Conservation (phyloP, 1,140 invertebrate species). For the Bradysia coprophila region DNA sequence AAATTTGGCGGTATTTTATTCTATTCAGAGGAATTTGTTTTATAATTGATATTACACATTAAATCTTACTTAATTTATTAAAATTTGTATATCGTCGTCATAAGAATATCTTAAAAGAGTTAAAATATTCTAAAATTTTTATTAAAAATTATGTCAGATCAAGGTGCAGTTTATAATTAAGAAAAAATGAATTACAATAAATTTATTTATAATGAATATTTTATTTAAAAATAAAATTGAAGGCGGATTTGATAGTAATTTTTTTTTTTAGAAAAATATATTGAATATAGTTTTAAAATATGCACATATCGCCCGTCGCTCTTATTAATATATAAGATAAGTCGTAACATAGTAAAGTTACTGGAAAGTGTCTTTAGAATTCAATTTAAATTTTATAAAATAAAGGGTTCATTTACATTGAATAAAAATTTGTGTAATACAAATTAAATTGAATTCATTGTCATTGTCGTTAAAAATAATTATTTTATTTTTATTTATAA, state of each 20-base stretch:
- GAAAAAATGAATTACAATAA: slow-evolving; percentile 30
- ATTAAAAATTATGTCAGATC: slow-evolving; percentile 28
- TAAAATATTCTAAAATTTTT: slow-evolving; percentile 25
- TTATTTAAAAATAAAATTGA: slow-evolving; percentile 19
- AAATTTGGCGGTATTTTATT: slow-evolving; percentile 32
- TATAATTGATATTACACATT: slow-evolving; percentile 31
- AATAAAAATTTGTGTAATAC: slow-evolving; percentile 26
- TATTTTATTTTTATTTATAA: slow-evolving; percentile 8
- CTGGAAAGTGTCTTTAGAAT: slow-evolving; percentile 42
- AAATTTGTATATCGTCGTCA: slow-evolving; percentile 30
- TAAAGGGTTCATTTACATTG: slow-evolving; percentile 35
- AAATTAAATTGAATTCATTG: slow-evolving; percentile 23
- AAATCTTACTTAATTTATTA: slow-evolving; percentile 21
- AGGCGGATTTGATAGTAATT: slow-evolving; percentile 35
- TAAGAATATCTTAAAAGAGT: slow-evolving; percentile 27
- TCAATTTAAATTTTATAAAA: slow-evolving; percentile 29
- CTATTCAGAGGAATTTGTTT: slow-evolving; percentile 32
- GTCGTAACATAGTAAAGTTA: slow-evolving; percentile 55
- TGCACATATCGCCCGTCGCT: slow-evolving; percentile 50
- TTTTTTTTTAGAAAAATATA: slow-evolving; percentile 19
- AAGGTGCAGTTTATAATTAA: slow-evolving; percentile 29
- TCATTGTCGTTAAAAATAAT: too few relatives aligned
- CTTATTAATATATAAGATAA: slow-evolving; percentile 38
- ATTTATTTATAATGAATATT: slow-evolving; percentile 18
- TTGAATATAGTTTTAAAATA: slow-evolving; percentile 28